These are phyloP conservation scores for Fragum whitleyi DNA, from an alignment of 2,888 invertebrate genomes.

Conservation along the genomic window DNA sequence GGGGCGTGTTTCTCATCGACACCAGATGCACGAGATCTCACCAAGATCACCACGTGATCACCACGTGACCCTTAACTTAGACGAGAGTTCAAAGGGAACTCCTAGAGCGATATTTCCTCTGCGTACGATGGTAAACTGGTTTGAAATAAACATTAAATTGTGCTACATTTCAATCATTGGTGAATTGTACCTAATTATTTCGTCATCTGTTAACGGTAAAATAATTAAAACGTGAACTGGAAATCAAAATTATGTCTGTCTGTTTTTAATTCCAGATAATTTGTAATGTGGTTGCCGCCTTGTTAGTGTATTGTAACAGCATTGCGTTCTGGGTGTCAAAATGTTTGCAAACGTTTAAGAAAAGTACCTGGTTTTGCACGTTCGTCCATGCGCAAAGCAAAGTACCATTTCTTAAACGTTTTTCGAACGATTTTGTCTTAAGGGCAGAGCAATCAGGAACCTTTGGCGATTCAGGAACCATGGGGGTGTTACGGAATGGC, in stretches of 20 bases:
- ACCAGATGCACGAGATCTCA: slow-evolving; percentile 47
- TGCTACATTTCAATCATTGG: slow-evolving; percentile 58
- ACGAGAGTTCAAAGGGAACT: slow-evolving; percentile 53
- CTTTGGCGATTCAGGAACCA: too few species aligned
- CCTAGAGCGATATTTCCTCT: slow-evolving; percentile 46
- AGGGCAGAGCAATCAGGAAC: too few species aligned
- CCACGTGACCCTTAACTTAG: slow-evolving; percentile 18
- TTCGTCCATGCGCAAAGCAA: too few species aligned
- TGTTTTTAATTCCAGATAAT: background rate
- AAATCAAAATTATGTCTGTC: slow-evolving; percentile 4
- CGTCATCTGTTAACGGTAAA: slow-evolving; percentile 35
- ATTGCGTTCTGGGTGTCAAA: too few species aligned
- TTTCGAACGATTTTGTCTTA: too few species aligned
- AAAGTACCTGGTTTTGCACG: too few species aligned
- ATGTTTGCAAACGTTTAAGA: too few species aligned
- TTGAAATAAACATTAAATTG: slow-evolving; percentile 61
- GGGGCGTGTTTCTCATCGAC: slow-evolving; percentile 1
- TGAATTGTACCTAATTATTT: slow-evolving; percentile 45
- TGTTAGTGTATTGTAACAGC: background rate
- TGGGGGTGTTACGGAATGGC: too few species aligned
- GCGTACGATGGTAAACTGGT: slow-evolving; percentile 44
- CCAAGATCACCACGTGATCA: slow-evolving; percentile 1
- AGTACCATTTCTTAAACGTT: too few species aligned
- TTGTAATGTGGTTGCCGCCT: background rate
- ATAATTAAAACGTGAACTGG: slow-evolving; percentile 14